Conservation (phyloP, 2,888 invertebrate species). For the Drosophila testacea region DNA sequence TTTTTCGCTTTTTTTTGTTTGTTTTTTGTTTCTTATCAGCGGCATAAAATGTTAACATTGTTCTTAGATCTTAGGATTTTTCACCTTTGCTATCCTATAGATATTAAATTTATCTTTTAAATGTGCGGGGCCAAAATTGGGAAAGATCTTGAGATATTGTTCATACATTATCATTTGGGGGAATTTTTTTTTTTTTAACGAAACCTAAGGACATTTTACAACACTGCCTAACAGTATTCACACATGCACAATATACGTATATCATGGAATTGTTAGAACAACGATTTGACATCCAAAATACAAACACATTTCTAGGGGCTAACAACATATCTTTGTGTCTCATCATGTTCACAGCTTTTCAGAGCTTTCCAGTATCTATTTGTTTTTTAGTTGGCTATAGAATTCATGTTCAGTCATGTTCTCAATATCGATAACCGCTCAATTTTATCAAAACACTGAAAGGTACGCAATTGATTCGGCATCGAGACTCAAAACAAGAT, state of each 20-base stretch:
- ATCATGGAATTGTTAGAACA: constrained; percentile 15
- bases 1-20: not conserved
- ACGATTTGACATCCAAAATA: constrained; percentile 23
- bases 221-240: constrained; percentile 16
- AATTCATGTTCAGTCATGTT: constrained; percentile 28
- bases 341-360: constrained; percentile 35
- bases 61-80: constrained; percentile 75
- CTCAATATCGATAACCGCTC: constrained; percentile 18
- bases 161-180: not conserved
- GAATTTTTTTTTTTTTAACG: constrained; percentile 8
- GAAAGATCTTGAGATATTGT: not conserved
- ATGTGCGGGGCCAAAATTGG: not conserved
- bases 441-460: constrained; percentile 3
- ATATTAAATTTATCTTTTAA: constrained; percentile 6
- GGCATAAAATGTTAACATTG: constrained; percentile 79
- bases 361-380: not conserved
- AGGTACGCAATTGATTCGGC: not conserved
- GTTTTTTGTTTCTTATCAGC: constrained; percentile 28
- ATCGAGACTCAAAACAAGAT: constrained; percentile 3
- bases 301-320: constrained; percentile 36
- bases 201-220: constrained; percentile 32
- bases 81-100: constrained; percentile 57
- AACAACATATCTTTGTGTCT: constrained; percentile 24
- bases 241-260: constrained; percentile 24
- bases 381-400: not conserved